Percentiles rank a stretch among this genome's conserved stretches.
These are phyloP conservation scores for Hydropotes inermis DNA, from an alignment of 2,113 vertebrate species.

Conservation along the genomic window DNA sequence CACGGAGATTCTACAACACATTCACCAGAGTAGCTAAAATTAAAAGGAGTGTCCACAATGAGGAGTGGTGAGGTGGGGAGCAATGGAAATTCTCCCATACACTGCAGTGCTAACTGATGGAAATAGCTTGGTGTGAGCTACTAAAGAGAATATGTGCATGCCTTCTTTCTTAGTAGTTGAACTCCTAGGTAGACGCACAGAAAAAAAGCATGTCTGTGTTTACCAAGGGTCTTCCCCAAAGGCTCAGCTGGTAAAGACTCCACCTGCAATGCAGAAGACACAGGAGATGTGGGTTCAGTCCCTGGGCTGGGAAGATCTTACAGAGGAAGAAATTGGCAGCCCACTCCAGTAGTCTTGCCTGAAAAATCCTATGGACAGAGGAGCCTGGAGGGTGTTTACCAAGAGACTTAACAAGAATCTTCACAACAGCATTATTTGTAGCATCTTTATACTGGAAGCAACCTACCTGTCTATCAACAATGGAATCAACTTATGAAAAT, in stretches of 20 bases:
- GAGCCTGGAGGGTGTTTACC: not conserved
- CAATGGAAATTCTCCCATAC: accelerated
- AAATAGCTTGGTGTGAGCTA: not conserved
- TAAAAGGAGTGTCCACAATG: not conserved
- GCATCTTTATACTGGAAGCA: not conserved
- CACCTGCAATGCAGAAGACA: not conserved
- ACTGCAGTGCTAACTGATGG: too few species aligned
- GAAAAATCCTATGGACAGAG: not conserved
- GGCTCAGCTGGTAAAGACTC: not conserved
- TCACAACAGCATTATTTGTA: accelerated
- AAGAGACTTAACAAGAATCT: not conserved
- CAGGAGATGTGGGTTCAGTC: not conserved
- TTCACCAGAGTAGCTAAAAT: not conserved
- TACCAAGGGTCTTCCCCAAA: not conserved
- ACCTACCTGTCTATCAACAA: not conserved
- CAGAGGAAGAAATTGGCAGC: not conserved
- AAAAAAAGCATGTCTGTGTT: not conserved
- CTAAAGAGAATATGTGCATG: accelerated
- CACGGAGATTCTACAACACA: not conserved
- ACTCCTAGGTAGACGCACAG: not conserved
- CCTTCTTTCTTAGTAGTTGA: accelerated
- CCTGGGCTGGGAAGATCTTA: not conserved
- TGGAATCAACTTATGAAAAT: not conserved
- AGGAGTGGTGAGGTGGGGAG: accelerated
- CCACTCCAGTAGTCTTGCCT: not conserved